Evolutionary conservation across 2,113 vertebrate genomes (phyloP).

Genomic region (Enhydra lutris): DNA sequence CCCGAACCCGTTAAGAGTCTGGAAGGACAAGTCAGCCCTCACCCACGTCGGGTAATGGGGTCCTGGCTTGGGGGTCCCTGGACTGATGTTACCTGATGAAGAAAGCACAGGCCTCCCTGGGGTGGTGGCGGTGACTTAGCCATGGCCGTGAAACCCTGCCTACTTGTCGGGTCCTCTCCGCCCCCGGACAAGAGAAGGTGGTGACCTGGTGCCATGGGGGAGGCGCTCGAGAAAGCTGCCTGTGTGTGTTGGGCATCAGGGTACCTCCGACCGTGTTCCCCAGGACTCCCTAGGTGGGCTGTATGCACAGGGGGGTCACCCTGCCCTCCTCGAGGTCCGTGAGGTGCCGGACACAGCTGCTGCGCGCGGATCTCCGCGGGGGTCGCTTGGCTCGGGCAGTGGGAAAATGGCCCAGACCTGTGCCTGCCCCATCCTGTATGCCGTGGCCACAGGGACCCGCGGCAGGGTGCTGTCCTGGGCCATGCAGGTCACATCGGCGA

Average conservation of each 20-base stretch:
- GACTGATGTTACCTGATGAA: background rate
- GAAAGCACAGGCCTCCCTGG: too few relatives aligned
- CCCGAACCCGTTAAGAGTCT: too few relatives aligned
- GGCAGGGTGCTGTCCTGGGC: background rate
- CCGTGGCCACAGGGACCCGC: background rate
- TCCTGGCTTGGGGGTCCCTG: background rate
- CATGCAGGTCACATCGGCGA: background rate
- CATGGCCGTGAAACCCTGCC: too few relatives aligned
- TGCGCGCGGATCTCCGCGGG: fast-evolving
- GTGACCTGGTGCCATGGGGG: background rate
- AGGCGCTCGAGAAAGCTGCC: background rate
- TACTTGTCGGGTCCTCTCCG: too few relatives aligned
- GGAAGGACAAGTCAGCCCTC: background rate
- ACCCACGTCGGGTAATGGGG: background rate
- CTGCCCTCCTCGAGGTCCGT: background rate
- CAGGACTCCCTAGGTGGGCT: background rate
- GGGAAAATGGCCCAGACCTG: background rate
- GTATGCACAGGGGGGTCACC: too few relatives aligned
- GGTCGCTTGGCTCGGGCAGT: too few relatives aligned
- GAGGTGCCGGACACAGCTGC: background rate
- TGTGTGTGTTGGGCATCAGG: background rate
- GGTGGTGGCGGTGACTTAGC: background rate
- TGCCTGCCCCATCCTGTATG: background rate
- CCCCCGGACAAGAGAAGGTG: background rate
- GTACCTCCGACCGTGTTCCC: background rate